Conservation (phyloP, 2,888 invertebrate genomes). For the Caenorhabditis wallacei region DNA sequence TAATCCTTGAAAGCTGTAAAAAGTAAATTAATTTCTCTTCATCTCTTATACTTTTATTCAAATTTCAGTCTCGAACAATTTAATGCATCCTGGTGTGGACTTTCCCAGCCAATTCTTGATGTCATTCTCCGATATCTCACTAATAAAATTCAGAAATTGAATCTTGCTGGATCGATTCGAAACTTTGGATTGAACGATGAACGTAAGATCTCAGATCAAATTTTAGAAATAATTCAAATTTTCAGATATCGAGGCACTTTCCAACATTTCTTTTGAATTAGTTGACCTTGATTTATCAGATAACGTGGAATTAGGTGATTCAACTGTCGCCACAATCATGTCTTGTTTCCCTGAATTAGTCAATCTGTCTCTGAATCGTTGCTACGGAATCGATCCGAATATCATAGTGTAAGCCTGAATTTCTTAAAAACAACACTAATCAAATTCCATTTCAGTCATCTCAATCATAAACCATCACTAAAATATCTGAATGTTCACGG, state of each 20-base stretch:
- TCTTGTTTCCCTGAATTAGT: slow-evolving; percentile 5
- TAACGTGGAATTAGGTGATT: slow-evolving; percentile 15
- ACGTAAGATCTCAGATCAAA: slow-evolving; percentile 16
- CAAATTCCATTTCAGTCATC: slow-evolving; percentile 25
- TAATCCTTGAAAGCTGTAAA: slow-evolving; percentile 23
- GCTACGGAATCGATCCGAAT: slow-evolving; percentile 62
- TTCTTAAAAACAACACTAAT: background rate
- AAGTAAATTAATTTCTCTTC: slow-evolving; percentile 3
- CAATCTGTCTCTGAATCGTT: slow-evolving; percentile 49
- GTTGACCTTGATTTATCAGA: slow-evolving; percentile 58
- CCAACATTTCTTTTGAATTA: slow-evolving; percentile 1
- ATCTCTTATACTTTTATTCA: background rate
- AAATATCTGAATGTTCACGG: slow-evolving; percentile 51
- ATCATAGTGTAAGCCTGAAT: slow-evolving; percentile 25
- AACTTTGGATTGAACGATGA: slow-evolving; percentile 35
- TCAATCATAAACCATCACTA: slow-evolving; percentile 18
- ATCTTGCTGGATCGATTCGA: slow-evolving; percentile 41
- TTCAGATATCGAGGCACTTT: slow-evolving; percentile 44
- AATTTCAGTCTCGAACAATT: slow-evolving; percentile 45
- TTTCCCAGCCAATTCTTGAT: slow-evolving; percentile 2
- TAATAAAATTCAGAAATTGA: slow-evolving; percentile 31
- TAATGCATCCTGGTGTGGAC: slow-evolving; percentile 59
- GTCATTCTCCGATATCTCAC: slow-evolving; percentile 20
- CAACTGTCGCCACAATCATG: slow-evolving; percentile 4
- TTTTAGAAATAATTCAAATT: background rate